Evolutionary conservation across 2,797 vertebrate species (phyloP).

Genomic region (Chaetophractus vellerosus): DNA sequence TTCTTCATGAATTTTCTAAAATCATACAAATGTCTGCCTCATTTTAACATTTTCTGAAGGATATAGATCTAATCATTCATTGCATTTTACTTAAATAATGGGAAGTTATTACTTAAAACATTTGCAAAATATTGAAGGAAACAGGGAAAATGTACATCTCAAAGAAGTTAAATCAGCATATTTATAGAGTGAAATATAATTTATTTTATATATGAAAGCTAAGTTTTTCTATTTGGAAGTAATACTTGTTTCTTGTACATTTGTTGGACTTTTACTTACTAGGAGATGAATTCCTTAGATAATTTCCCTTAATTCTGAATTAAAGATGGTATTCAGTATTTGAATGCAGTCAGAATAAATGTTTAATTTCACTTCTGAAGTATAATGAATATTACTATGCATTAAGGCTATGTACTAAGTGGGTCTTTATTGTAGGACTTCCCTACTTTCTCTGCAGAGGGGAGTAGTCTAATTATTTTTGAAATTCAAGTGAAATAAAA

Average conservation of each 20-base stretch:
- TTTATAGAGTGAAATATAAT: neutral
- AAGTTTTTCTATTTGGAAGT: neutral
- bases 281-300: neutral
- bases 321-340: neutral
- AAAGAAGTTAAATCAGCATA: too few species aligned
- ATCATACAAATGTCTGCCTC: too few species aligned
- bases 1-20: neutral
- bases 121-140: too few species aligned
- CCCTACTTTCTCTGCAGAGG: too few species aligned
- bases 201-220: neutral
- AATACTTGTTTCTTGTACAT: neutral
- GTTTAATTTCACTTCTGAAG: neutral
- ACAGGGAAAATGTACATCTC: too few species aligned
- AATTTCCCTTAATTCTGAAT: neutral
- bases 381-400: too few species aligned
- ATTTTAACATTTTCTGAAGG: neutral
- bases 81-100: neutral
- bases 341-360: neutral
- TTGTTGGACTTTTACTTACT: too few species aligned
- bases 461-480: too few species aligned
- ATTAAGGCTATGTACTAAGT: too few species aligned
- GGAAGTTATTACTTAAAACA: neutral
- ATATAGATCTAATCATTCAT: too few species aligned
- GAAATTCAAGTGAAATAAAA: too few species aligned
- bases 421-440: too few species aligned